Evolutionary conservation across 2,113 vertebrate species (phyloP).

Genomic region (Chionodraco myersi): DNA sequence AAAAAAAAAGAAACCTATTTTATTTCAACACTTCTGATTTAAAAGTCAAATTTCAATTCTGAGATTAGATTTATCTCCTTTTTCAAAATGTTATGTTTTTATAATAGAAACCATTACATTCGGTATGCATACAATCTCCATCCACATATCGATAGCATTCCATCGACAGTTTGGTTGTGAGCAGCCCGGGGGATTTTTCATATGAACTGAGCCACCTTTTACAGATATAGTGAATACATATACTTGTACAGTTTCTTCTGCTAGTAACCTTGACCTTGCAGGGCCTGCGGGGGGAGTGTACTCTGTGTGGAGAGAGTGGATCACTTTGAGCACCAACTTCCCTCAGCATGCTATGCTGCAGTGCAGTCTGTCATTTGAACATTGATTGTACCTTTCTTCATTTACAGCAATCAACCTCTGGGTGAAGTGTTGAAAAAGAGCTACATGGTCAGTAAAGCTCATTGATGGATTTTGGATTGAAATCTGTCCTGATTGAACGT

Average conservation of each 20-base stretch:
- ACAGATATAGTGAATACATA: constrained; percentile 59
- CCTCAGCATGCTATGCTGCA: constrained; percentile 33
- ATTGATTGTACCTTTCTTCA: constrained; percentile 71
- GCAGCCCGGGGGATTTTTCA: constrained; percentile 26
- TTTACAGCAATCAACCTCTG: constrained; percentile 71
- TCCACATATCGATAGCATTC: constrained; percentile 17
- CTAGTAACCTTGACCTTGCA: constrained; percentile 71
- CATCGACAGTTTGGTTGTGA: background rate
- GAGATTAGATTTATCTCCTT: too few relatives aligned
- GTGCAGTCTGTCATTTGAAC: constrained; percentile 46
- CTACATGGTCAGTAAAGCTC: background rate
- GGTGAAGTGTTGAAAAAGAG: constrained; percentile 12
- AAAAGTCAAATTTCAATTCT: too few relatives aligned
- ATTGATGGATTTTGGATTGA: constrained; percentile 25
- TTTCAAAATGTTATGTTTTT: background rate
- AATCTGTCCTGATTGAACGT: constrained; percentile 48
- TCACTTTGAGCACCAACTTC: constrained; percentile 36
- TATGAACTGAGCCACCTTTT: constrained; percentile 20
- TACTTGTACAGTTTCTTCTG: constrained; percentile 43
- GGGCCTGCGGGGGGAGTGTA: constrained; percentile 29
- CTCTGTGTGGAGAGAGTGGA: constrained; percentile 36
- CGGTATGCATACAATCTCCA: background rate
- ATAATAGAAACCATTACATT: background rate
- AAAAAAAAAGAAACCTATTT: too few relatives aligned
- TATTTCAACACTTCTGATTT: too few relatives aligned